Evolutionary conservation across 1,140 invertebrate genomes (phyloP), one percentile per base, ranked within the genome.

Genomic region (Neocloeon triangulifer): DNA sequence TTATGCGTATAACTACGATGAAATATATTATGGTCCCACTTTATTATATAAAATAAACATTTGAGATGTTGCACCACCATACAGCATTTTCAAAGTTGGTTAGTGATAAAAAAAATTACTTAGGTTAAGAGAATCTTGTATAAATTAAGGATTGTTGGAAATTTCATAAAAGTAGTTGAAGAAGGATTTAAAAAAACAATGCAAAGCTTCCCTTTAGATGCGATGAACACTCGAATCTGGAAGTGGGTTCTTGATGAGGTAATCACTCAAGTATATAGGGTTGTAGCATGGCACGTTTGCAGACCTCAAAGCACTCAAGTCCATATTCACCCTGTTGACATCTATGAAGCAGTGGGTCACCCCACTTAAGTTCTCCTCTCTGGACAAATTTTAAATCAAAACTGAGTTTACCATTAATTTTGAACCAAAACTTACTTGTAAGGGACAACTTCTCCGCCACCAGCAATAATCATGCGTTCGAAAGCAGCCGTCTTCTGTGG

Each of bases 391-490:
- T 25, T 15, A 30, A 5, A 16, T 28, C 8, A 28, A 7, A 19
- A 37, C 34, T 40, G 46, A 62, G 58, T 51, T 57, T n/a, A n/a
- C n/a, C 35, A 12, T 29, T 23, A 29, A 14, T 18, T 29, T 25
- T 15, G 20, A 5, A 16, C 16, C 8, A 28, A 7, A 19, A 37
- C 34, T 40, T 47, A 62, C 59, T 51, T 57, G 14, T 59, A 54
- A 39, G 67, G 57, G 1, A 75, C 39, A 7, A 80, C 64, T 8
- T 42, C 43, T 5, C 75, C 79, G 3, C 66, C 70, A 1, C 79
- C 79, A 4, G 75, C 75, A 23, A 61, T 49, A 18, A 86, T 57
- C 0, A 84, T 56, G 35, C 75, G 58, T 8, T 60, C 49, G 37
- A 80, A 69, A 27, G 72, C 63, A 2, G 57, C 58, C 20, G 62